These are phyloP conservation scores for Pedetes capensis DNA, from an alignment of 2,113 vertebrate genomes.

Conservation along the genomic window DNA sequence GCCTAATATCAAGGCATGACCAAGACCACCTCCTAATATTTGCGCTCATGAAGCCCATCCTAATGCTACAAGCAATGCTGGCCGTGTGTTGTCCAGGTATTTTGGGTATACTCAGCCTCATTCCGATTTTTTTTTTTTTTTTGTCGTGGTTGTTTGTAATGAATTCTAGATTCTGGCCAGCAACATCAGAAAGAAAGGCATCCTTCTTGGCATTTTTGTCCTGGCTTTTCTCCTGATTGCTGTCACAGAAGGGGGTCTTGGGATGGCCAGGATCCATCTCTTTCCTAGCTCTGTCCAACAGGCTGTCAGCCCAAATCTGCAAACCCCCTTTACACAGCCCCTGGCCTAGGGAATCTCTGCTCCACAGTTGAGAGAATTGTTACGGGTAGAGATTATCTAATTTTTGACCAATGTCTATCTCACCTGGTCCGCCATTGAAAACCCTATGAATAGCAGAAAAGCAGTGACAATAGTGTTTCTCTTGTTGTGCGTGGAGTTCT, in stretches of 20 bases:
- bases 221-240: background rate
- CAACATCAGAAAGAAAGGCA: background rate
- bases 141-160: background rate
- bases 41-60: conserved; percentile 49
- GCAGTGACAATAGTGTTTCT: no score
- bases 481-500: no score
- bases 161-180: background rate
- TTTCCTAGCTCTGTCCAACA: no score
- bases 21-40: conserved; percentile 61
- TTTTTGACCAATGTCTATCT: background rate
- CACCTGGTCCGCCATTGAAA: no score
- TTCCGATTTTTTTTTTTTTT: background rate
- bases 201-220: background rate
- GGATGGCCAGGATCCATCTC: accelerated
- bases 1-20: conserved; percentile 63
- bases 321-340: background rate
- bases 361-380: accelerated
- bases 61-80: accelerated
- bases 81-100: background rate
- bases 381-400: background rate
- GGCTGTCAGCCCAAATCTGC: background rate
- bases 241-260: background rate
- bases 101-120: accelerated
- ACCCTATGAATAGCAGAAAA: no score
- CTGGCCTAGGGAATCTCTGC: background rate